Evolutionary conservation across 2,888 invertebrate species (phyloP).

Genomic region (Venustoraphidia nigricollis): DNA sequence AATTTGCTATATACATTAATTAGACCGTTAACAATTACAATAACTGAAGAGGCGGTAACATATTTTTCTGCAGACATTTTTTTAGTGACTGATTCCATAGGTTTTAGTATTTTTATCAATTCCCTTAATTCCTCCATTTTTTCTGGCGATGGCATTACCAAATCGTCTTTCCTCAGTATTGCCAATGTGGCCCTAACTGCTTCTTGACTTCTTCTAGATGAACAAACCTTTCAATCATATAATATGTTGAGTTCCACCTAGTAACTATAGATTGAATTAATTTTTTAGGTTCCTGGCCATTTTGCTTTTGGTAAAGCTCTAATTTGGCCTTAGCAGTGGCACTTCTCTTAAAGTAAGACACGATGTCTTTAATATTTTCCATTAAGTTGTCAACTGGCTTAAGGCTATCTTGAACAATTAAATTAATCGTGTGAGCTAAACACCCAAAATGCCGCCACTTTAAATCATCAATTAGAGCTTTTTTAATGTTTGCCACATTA

Average conservation of each 20-base stretch:
- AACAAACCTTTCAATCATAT: constrained; percentile 13
- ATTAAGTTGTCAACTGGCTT: not conserved
- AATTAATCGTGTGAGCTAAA: not conserved
- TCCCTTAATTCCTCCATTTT: not conserved
- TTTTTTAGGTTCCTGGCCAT: constrained; percentile 11
- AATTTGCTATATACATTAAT: too few species aligned
- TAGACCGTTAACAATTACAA: too few species aligned
- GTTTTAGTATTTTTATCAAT: not conserved
- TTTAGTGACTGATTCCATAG: not conserved
- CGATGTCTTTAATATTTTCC: constrained; percentile 5
- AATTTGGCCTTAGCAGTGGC: constrained; percentile 11
- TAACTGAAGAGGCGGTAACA: not conserved
- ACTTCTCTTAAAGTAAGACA: constrained; percentile 15
- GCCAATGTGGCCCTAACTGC: constrained; percentile 11
- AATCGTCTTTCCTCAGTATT: constrained; percentile 6
- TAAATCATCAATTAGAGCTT: not conserved
- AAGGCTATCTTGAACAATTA: not conserved
- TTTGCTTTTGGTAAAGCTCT: constrained; percentile 12
- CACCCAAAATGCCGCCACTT: not conserved
- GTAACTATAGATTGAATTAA: constrained; percentile 16
- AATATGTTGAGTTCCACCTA: constrained; percentile 14
- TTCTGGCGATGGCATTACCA: not conserved
- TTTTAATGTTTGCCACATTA: not conserved
- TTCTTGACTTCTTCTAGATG: constrained; percentile 4
- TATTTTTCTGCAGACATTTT: not conserved